Evolutionary conservation across 2,888 invertebrate genomes (phyloP), one percentile per base, ranked within the genome.

Genomic region (Chloroclysta siterata): DNA sequence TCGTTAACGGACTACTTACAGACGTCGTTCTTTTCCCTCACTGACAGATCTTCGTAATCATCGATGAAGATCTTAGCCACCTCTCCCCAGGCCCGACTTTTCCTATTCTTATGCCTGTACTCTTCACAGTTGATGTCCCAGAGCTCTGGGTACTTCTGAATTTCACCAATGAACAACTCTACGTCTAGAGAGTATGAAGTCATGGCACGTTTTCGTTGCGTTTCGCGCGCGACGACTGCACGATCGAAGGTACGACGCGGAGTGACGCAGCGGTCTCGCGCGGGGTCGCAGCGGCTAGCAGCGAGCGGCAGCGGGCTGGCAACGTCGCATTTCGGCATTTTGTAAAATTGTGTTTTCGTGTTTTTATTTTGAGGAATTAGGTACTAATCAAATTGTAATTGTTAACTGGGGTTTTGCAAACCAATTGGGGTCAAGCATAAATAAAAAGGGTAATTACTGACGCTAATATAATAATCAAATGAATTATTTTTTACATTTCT

Each of bases 131-230:
- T 79, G 33, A 80, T 60, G 66, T 88, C 80, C 90, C 90, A 90
- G 68, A 90, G 74, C 64, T 80, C 83, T 8, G 85, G 87, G 50
- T 81, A 76, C 59, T 85, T 88, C 74, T 84, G 77, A 71, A 90
- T 82, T 83, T 89, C 89, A 69, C 75, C 75, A 60, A 90, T 89
- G 69, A 90, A 89, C 57, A 71, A 68, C 66, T 89, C 88, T 0
- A 70, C 60, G 55, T 69, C 66, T 47, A 85, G 70, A 39, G 79
- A 75, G 62, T 84, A 86, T 44, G 82, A 74, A 52, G 65, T 66
- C 77, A 75, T 79, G 62, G 58, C 71, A 72, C 75, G 58, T 67
- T 68, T 68, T 60, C 67, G 72, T 33, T 69, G 74, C 72, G 76
- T 73, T 76, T 73, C 69, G 63, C 63, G 39, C 72, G 69, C 61